These are phyloP conservation scores for Rhinoraja longicauda DNA, from an alignment of 2,797 vertebrate genomes.

Conservation along the genomic window DNA sequence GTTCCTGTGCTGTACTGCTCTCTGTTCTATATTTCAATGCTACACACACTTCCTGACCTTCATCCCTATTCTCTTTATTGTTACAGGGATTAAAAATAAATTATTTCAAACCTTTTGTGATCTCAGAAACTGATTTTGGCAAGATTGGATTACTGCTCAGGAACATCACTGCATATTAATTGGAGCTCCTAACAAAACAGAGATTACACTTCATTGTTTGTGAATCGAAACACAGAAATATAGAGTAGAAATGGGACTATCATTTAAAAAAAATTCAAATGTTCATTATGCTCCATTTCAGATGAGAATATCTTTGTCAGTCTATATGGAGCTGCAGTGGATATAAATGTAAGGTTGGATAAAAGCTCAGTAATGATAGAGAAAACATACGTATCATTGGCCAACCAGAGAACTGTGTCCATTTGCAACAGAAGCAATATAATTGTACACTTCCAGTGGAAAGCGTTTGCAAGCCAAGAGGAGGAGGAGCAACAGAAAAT, in stretches of 20 bases:
- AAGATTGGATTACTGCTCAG: background rate
- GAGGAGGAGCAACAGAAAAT: slow-evolving; percentile 62
- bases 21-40: too few species aligned
- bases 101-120: background rate
- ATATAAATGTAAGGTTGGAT: slow-evolving; percentile 66
- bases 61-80: too few species aligned
- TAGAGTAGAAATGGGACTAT: background rate
- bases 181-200: too few species aligned
- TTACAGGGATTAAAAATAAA: background rate
- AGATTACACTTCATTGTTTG: too few species aligned
- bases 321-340: slow-evolving; percentile 66
- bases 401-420: slow-evolving; percentile 53
- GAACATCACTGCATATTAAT: background rate
- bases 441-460: slow-evolving; percentile 75
- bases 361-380: slow-evolving; percentile 57
- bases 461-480: slow-evolving; percentile 54
- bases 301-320: slow-evolving; percentile 69
- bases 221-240: background rate
- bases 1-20: too few species aligned
- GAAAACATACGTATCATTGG: slow-evolving; percentile 69
- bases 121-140: background rate
- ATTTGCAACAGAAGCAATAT: slow-evolving; percentile 69
- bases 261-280: background rate
- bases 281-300: background rate
- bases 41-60: too few species aligned